phyloP scores from a whole-genome alignment of 2,113 vertebrate species.

The Puffinus mauretanicus region DNA sequence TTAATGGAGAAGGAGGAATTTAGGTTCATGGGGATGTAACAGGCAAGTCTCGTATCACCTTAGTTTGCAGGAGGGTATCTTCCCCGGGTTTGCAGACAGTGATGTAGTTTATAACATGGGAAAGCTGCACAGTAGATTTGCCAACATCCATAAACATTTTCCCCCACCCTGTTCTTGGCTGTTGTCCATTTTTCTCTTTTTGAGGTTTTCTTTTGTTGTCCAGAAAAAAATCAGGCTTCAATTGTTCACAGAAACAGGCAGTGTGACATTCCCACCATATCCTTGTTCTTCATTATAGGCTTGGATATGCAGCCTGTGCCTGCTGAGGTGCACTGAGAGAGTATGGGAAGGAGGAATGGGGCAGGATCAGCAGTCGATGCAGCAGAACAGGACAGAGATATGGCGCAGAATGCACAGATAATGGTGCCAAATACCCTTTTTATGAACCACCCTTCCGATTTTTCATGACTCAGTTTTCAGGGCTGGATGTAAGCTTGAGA shows the following conservation, averaged over 20 bases:
- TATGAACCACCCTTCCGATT: background rate
- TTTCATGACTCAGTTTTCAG: background rate
- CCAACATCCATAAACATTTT: background rate
- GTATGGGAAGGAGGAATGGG: background rate
- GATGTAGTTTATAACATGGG: background rate
- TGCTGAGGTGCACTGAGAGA: background rate
- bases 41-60: background rate
- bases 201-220: slow-evolving; percentile 18
- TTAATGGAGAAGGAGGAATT: background rate
- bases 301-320: background rate
- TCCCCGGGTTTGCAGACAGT: background rate
- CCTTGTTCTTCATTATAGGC: background rate
- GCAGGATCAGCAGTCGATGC: background rate
- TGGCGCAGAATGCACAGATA: background rate
- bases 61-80: background rate
- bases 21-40: background rate
- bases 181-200: background rate
- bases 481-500: background rate
- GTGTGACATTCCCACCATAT: background rate
- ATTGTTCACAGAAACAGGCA: background rate
- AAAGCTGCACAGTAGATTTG: slow-evolving; percentile 3
- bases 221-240: background rate
- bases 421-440: background rate
- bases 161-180: background rate
- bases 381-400: background rate